phyloP scores from a whole-genome alignment of 2,888 invertebrate genomes.

The Drosophila mayaguana region DNA sequence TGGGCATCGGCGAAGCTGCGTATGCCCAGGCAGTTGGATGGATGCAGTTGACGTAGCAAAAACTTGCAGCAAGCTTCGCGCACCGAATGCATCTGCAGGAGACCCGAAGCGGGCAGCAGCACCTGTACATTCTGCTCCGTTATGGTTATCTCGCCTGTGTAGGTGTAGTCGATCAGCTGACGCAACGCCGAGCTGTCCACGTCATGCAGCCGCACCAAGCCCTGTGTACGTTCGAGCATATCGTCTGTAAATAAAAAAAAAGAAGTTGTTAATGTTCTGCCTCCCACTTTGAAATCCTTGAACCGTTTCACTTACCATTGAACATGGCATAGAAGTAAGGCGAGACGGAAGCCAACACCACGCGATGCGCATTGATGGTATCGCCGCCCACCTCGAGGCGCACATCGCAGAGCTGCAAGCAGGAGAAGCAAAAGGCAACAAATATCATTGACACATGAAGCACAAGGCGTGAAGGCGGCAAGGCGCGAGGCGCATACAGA shows the following conservation, averaged over 20 bases:
- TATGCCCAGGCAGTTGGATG: slow-evolving; percentile 91
- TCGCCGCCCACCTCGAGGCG: slow-evolving; percentile 89
- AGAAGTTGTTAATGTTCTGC: neutral
- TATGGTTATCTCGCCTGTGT: slow-evolving; percentile 90
- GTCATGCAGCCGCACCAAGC: slow-evolving; percentile 84
- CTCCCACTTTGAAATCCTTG: neutral
- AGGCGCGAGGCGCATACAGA: slow-evolving; percentile 14
- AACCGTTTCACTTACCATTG: slow-evolving; percentile 83
- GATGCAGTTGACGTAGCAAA: slow-evolving; percentile 90
- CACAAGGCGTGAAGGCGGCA: neutral
- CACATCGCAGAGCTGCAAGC: slow-evolving; percentile 86
- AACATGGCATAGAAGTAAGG: slow-evolving; percentile 91
- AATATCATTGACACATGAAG: slow-evolving; percentile 45
- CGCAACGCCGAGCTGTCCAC: slow-evolving; percentile 88
- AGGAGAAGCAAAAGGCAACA: slow-evolving; percentile 16
- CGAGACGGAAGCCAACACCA: slow-evolving; percentile 90
- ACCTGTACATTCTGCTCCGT: slow-evolving; percentile 90
- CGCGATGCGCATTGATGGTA: slow-evolving; percentile 89
- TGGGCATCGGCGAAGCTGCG: slow-evolving; percentile 90
- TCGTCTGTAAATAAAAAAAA: slow-evolving; percentile 75
- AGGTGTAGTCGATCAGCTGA: slow-evolving; percentile 90
- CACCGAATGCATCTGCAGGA: slow-evolving; percentile 89
- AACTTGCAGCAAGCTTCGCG: slow-evolving; percentile 91
- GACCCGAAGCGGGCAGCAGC: slow-evolving; percentile 90
- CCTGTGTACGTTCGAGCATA: slow-evolving; percentile 85